These are phyloP conservation scores for Eudemis profundana DNA, from an alignment of 2,888 invertebrate species.

Conservation along the genomic window DNA sequence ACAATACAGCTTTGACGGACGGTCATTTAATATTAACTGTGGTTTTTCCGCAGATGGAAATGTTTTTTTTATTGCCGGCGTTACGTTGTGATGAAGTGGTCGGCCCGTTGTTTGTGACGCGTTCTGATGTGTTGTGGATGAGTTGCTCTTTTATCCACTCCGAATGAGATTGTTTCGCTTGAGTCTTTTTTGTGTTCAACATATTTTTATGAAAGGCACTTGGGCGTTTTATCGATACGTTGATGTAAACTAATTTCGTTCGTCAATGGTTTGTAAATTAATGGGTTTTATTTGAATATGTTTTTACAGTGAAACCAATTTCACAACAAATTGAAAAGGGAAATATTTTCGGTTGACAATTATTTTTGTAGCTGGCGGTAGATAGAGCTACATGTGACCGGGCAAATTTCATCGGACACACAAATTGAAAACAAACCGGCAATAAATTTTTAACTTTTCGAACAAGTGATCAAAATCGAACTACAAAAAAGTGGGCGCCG, in stretches of 20 bases:
- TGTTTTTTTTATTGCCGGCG: constrained; percentile 80
- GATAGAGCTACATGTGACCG: constrained; percentile 50
- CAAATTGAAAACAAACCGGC: constrained; percentile 74
- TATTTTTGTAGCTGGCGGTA: constrained; percentile 56
- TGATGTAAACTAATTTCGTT: constrained; percentile 26
- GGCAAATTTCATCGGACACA: constrained; percentile 62
- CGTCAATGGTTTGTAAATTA: constrained; percentile 10
- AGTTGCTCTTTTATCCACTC: constrained; percentile 76
- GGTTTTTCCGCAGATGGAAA: constrained; percentile 84
- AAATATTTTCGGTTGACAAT: constrained; percentile 61
- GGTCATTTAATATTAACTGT: constrained; percentile 85
- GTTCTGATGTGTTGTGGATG: constrained; percentile 74
- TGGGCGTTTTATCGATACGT: constrained; percentile 2
- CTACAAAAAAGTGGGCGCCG: constrained; percentile 74
- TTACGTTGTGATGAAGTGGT: constrained; percentile 83
- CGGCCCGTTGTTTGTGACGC: constrained; percentile 79
- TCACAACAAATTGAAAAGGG: constrained; percentile 37
- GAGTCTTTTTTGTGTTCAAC: constrained; percentile 62
- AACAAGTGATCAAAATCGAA: constrained; percentile 80
- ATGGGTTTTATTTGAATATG: constrained; percentile 16
- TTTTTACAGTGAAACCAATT: constrained; percentile 35
- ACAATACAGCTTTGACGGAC: constrained; percentile 84
- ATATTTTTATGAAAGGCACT: constrained; percentile 44
- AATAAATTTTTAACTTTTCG: constrained; percentile 81
- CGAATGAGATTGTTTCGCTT: constrained; percentile 67